phyloP scores from a whole-genome alignment of 2,797 vertebrate species.

The Cottoperca gobio region DNA sequence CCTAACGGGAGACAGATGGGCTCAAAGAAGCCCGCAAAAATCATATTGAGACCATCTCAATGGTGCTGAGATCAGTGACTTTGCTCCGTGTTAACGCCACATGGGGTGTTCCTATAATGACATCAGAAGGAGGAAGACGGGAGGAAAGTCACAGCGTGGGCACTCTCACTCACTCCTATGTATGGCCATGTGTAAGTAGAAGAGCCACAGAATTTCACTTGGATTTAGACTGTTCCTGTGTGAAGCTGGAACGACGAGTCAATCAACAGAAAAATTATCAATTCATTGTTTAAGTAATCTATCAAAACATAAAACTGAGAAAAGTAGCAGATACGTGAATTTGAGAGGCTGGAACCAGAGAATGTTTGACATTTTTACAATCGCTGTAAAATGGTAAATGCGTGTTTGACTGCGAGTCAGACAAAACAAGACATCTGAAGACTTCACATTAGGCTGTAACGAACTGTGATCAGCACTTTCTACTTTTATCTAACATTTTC shows the following conservation, averaged over 20 bases:
- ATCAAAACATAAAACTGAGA: neutral
- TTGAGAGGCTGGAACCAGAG: no score
- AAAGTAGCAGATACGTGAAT: no score
- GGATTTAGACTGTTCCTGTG: neutral
- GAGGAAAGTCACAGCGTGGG: conserved; percentile 37
- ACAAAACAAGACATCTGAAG: neutral
- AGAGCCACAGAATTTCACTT: conserved; percentile 3
- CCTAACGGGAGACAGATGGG: conserved; percentile 61
- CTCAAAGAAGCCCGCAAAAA: conserved; percentile 52
- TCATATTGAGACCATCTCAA: conserved; percentile 55
- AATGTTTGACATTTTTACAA: no score
- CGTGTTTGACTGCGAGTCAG: neutral
- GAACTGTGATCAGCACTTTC: neutral
- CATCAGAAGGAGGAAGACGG: conserved; percentile 31
- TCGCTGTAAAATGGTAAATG: neutral
- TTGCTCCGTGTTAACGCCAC: conserved; percentile 25
- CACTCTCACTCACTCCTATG: neutral
- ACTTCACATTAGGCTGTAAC: neutral
- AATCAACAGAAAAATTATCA: neutral
- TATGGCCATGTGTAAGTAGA: neutral
- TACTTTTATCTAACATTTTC: neutral
- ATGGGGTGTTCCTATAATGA: conserved; percentile 31
- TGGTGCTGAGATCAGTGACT: conserved; percentile 47
- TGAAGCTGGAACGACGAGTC: neutral
- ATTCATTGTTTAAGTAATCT: neutral